phyloP scores from a whole-genome alignment of 2,888 invertebrate genomes.

The Acanthosepion esculentum region DNA sequence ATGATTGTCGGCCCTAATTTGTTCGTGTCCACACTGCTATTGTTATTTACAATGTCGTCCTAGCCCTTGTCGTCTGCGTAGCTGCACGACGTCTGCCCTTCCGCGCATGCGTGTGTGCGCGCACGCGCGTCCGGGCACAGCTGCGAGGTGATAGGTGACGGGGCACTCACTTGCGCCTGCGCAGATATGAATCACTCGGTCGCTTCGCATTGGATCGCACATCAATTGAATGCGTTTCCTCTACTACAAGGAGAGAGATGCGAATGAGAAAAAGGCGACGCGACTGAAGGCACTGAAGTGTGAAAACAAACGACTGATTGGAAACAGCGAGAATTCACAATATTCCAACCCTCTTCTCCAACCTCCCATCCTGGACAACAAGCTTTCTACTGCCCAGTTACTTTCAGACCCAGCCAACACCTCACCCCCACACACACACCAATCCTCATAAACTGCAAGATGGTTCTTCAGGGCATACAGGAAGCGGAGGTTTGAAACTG shows the following conservation, averaged over 20 bases:
- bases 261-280: neutral
- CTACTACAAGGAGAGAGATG: neutral
- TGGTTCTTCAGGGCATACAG: neutral
- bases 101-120: neutral
- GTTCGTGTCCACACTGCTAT: neutral
- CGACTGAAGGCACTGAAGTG: neutral
- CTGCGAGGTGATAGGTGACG: neutral
- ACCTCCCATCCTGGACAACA: neutral
- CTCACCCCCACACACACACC: neutral
- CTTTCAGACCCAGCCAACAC: neutral
- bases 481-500: too few species aligned
- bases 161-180: neutral
- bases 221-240: neutral
- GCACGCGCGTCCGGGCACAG: neutral
- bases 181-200: neutral
- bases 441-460: neutral
- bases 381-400: neutral
- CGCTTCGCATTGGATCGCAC: slow-evolving; percentile 8
- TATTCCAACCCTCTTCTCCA: neutral
- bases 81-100: neutral
- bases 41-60: neutral
- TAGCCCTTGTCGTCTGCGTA: neutral
- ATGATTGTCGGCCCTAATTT: slow-evolving; percentile 33
- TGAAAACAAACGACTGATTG: neutral
- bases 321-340: neutral